Evolutionary conservation across 1,140 invertebrate genomes (phyloP), one percentile per base, ranked within the genome.

Genomic region (Coelopa frigida): DNA sequence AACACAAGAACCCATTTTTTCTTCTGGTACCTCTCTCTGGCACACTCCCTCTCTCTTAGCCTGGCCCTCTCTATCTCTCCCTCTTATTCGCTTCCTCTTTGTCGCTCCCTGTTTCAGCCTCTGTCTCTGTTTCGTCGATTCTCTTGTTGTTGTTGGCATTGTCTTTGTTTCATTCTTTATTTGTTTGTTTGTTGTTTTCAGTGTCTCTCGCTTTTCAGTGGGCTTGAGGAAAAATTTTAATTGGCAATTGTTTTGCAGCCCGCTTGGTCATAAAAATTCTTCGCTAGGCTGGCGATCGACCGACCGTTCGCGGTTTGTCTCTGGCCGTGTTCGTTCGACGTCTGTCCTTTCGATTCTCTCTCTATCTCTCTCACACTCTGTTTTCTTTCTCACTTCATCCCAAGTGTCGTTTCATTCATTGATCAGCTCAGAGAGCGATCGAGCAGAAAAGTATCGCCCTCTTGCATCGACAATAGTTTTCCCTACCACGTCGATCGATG

Each of bases 171-270:
- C 15, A 14, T 22, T 18, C 35, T 20, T 21, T 12, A n/a, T 12
- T 17, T 45, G 31, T 45, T 23, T 33, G 38, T n/a, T 40, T 20
- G 42, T 49, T 31, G 50, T 35, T 47, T 49, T 46, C n/a, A n/a
- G n/a, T n/a, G n/a, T n/a, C n/a, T n/a, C n/a, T n/a, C n/a, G n/a
- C n/a, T n/a, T n/a, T n/a, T n/a, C n/a, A n/a, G n/a, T n/a, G n/a
- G n/a, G n/a, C n/a, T 51, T 47, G 50, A 41, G 24, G 50, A 52
- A 52, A 52, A 45, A 49, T 52, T 52, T 52, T 52, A 52, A 52
- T 52, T 52, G 50, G 50, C 50, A 52, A 52, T 52, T 52, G 50
- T 52, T 52, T 46, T 52, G 50, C 42, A 44, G 42, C 45, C 41
- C 43, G 46, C 45, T 41, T 48, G 50, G 50, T 43, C 42, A 52